phyloP scores from a whole-genome alignment of 1,140 invertebrate genomes.

The Drosophila burlai region DNA sequence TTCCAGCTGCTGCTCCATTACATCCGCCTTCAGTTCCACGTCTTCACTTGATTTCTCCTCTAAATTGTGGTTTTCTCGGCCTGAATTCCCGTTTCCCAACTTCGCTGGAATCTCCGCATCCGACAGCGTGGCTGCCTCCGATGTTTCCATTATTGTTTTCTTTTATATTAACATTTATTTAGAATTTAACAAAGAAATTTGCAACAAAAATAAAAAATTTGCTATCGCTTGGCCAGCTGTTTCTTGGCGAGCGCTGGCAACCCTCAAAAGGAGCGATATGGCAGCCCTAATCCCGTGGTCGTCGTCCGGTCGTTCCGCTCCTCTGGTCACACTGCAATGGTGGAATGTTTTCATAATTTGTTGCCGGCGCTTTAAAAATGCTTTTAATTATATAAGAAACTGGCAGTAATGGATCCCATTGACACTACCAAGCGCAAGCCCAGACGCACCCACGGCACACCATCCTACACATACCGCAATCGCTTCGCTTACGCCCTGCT shows the following conservation, averaged over 20 bases:
- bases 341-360: constrained; percentile 28
- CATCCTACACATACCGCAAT: constrained; percentile 75
- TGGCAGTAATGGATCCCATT: constrained; percentile 72
- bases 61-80: not conserved
- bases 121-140: constrained; percentile 27
- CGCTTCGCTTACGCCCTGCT: constrained; percentile 72
- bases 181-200: constrained; percentile 25
- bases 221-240: constrained; percentile 17
- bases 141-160: constrained; percentile 23
- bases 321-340: constrained; percentile 1
- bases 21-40: constrained; percentile 34
- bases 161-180: constrained; percentile 30
- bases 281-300: not conserved
- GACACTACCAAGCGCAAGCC: constrained; percentile 78
- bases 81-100: not conserved
- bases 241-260: constrained; percentile 6
- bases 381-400: constrained; percentile 70
- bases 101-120: constrained; percentile 14
- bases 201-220: constrained; percentile 31
- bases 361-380: constrained; percentile 53
- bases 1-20: constrained; percentile 58
- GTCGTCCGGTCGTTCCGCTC: not conserved
- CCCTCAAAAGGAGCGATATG: constrained; percentile 13
- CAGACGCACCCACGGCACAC: constrained; percentile 77
- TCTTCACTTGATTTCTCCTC: constrained; percentile 37